Base-by-base conservation (phyloP, 1,140 invertebrate species). In the Calycopis cecrops region DNA sequence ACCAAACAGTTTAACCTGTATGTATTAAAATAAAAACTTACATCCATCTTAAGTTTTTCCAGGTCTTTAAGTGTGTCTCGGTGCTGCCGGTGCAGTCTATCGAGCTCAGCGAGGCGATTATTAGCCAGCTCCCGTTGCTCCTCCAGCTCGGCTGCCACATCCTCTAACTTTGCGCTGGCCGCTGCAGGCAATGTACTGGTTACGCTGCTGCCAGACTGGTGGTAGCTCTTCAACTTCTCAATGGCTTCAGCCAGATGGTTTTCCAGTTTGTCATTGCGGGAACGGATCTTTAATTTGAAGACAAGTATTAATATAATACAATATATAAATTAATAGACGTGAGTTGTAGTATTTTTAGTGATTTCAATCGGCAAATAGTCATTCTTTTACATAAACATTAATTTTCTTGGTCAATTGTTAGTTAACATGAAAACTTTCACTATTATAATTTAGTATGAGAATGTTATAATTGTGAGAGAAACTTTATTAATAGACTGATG, bases 1-100 rank as follows among this genome's bases (percentile, higher is more conserved):
- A n/a, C n/a, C n/a, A n/a, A n/a, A n/a, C n/a, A n/a, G n/a, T n/a
- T n/a, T n/a, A n/a, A n/a, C n/a, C n/a, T n/a, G n/a, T n/a, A n/a
- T n/a, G n/a, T n/a, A n/a, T n/a, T n/a, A n/a, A 28, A 28, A 49
- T 40, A 18, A 53, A 35, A 57, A 91, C 95, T 94, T 88, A 98
- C 96, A 91, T 99, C 97, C 96, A 99, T 98, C 88, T 98, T 98
- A 0, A 99, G 90, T 78, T 96, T 97, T 85, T 99, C 98, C 4
- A 99, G 93, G 87, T 98, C 94, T 81, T 98, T 98, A 6, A 98
- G 88, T 6, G 95, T 92, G 75, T 98, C 96, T 14, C 97, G 91
- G 79, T 99, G 96, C 50, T 97, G 95, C 65, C 95, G 92, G 81
- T 98, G 96, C 38, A 99, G 84, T 74, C 97, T 96, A 81, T 99